A percentile compares a stretch with the other conserved stretches of the same genome.
These are phyloP conservation scores for Apeltes quadracus DNA, from an alignment of 2,113 vertebrate species.

Conservation along the genomic window DNA sequence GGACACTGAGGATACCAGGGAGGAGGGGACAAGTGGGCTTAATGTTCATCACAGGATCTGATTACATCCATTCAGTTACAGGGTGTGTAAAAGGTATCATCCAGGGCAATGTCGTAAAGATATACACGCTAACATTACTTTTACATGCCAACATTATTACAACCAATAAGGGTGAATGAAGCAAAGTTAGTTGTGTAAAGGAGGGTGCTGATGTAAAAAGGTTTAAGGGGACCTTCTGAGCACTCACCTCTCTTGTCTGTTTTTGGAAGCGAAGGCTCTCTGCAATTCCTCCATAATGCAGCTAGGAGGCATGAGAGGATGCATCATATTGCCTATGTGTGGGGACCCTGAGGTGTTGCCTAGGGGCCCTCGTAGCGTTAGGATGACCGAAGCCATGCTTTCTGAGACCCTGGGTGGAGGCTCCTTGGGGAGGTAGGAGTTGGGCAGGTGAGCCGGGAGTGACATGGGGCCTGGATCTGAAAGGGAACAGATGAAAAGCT, in stretches of 20 bases:
- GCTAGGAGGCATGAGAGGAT: constrained; percentile 93
- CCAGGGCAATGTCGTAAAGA: neutral
- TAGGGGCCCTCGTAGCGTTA: constrained; percentile 83
- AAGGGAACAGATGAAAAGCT: neutral
- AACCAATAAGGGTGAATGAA: neutral
- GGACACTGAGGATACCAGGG: constrained; percentile 80
- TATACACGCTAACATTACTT: too few relatives aligned
- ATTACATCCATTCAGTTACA: neutral
- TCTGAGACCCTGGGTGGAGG: constrained; percentile 82
- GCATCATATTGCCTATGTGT: constrained; percentile 88
- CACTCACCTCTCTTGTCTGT: constrained; percentile 92
- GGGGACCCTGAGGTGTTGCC: constrained; percentile 88
- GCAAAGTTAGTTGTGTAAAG: neutral
- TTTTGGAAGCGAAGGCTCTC: constrained; percentile 94
- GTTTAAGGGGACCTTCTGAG: neutral
- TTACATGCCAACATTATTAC: neutral
- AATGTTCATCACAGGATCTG: neutral
- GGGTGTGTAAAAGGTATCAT: neutral
- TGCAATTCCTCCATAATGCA: constrained; percentile 98
- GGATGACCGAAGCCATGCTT: constrained; percentile 70
- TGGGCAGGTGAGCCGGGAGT: constrained; percentile 79
- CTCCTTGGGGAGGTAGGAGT: constrained; percentile 83
- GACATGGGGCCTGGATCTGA: constrained; percentile 82
- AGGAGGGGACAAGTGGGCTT: neutral
- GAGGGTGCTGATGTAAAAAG: neutral